phyloP scores from a whole-genome alignment of 2,113 vertebrate species.

The Macquaria ambigua region DNA sequence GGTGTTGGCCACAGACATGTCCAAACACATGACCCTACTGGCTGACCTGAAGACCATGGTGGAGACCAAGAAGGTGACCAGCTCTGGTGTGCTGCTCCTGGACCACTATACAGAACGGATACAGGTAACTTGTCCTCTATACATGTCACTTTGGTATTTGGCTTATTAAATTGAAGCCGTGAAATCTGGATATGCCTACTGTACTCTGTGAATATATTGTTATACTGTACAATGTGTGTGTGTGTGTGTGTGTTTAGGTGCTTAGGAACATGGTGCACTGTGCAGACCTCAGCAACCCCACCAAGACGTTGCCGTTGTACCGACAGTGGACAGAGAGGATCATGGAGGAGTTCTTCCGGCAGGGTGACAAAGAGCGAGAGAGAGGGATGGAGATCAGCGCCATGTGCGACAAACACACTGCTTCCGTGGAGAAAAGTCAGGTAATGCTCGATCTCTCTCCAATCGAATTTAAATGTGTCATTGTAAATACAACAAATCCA shows the following conservation, averaged over 20 bases:
- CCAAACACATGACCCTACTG: conserved; percentile 94
- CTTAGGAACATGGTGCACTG: conserved; percentile 94
- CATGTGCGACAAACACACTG: conserved; percentile 93
- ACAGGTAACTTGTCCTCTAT: conserved; percentile 82
- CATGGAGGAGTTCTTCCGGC: conserved; percentile 92
- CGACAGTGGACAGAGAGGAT: conserved; percentile 91
- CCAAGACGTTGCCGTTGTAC: conserved; percentile 89
- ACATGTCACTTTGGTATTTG: not conserved
- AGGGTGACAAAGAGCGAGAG: conserved; percentile 90
- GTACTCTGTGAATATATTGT: not conserved
- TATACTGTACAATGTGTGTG: not conserved
- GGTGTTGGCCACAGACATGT: conserved; percentile 95
- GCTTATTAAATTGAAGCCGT: too few relatives aligned
- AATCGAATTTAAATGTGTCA: not conserved
- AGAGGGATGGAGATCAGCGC: conserved; percentile 93
- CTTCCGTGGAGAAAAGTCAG: conserved; percentile 93
- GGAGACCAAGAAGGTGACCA: conserved; percentile 96
- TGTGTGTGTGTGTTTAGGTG: conserved; percentile 80
- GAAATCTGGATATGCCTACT: not conserved
- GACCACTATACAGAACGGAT: conserved; percentile 92
- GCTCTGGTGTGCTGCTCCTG: conserved; percentile 90
- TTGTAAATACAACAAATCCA: not conserved
- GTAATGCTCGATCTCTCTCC: conserved; percentile 58
- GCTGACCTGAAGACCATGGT: conserved; percentile 95
- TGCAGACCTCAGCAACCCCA: conserved; percentile 94